phyloP scores from a whole-genome alignment of 2,797 vertebrate genomes.

The Clarias platycephalus region DNA sequence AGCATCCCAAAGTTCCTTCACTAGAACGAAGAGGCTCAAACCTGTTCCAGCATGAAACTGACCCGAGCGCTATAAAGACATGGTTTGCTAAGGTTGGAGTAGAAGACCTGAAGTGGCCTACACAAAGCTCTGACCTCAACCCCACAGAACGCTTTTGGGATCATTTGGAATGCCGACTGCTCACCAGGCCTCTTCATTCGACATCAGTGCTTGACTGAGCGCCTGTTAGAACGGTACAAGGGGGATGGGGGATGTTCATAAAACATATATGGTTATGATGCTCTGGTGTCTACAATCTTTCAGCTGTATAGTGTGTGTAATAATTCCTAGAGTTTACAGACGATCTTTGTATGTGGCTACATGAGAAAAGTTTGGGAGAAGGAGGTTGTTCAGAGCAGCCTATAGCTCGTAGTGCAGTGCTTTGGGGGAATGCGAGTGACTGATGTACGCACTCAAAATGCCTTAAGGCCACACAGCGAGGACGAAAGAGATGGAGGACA shows the following conservation, averaged over 20 bases:
- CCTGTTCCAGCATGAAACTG: background rate
- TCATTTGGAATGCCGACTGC: background rate
- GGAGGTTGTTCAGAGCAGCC: background rate
- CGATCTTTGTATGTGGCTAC: background rate
- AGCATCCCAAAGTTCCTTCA: background rate
- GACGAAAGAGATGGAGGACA: slow-evolving; percentile 20
- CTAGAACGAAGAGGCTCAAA: background rate
- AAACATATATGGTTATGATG: background rate
- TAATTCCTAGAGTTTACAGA: background rate
- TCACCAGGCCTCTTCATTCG: background rate
- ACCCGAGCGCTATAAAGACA: background rate
- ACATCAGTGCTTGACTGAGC: background rate
- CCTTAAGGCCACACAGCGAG: slow-evolving; percentile 44
- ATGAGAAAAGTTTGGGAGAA: background rate
- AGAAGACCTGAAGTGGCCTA: background rate
- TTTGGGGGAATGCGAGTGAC: slow-evolving; percentile 30
- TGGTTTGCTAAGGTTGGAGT: background rate
- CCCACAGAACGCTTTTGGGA: background rate
- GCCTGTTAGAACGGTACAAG: background rate
- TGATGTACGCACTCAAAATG: slow-evolving; percentile 41
- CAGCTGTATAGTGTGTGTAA: background rate
- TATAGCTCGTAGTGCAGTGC: background rate
- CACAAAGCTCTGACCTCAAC: background rate
- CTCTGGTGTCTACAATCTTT: background rate
- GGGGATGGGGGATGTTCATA: background rate